Conservation (phyloP, 2,113 vertebrate species). For the Lathamus discolor region DNA sequence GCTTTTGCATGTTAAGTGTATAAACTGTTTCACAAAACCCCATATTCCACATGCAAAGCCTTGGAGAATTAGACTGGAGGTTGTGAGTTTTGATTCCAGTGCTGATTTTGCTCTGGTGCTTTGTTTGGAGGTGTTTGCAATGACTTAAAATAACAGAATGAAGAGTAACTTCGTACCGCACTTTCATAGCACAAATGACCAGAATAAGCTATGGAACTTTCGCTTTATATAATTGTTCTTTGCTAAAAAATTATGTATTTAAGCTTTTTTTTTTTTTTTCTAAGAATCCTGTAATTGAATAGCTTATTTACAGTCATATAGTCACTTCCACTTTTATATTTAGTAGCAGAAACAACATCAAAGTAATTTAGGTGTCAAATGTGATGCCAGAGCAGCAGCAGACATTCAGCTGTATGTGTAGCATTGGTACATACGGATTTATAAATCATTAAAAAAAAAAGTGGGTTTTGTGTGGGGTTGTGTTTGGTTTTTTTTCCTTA, state of each 20-base stretch:
- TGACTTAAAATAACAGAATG: neutral
- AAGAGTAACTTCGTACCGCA: neutral
- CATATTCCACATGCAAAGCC: neutral
- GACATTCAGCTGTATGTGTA: neutral
- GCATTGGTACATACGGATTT: neutral
- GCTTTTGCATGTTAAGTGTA: neutral
- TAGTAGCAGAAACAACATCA: neutral
- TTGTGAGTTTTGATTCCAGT: neutral
- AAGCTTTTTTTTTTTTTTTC: neutral
- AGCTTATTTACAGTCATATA: neutral
- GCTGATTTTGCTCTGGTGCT: neutral
- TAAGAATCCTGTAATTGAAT: neutral
- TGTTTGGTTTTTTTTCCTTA: neutral
- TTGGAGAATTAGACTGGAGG: neutral
- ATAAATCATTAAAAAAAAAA: neutral
- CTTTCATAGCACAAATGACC: neutral
- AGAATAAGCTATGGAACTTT: neutral
- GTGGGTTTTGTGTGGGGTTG: too few species aligned
- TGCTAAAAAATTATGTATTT: neutral
- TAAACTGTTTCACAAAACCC: neutral
- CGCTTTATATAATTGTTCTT: neutral
- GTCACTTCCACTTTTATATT: neutral
- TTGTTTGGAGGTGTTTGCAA: neutral
- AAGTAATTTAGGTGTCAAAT: neutral
- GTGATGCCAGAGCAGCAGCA: neutral